Percentiles rank a stretch among this genome's conserved stretches.
phyloP scores from a whole-genome alignment of 2,888 invertebrate species.

The Agrochola circellaris region DNA sequence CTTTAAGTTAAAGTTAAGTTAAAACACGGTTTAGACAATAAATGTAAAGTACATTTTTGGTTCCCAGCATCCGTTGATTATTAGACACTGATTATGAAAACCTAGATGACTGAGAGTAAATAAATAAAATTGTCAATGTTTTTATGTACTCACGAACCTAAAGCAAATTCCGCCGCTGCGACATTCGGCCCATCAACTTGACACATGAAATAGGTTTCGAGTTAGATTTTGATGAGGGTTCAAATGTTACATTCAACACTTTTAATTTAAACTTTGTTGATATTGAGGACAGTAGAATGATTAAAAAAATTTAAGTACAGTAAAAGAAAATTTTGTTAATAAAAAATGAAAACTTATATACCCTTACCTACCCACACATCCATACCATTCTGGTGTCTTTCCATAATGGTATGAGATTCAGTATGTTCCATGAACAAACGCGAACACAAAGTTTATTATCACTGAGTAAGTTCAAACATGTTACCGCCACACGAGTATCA shows the following conservation, averaged over 20 bases:
- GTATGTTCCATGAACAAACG: conserved; percentile 77
- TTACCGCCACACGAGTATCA: conserved; percentile 73
- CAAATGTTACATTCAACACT: conserved; percentile 27
- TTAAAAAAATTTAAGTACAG: background rate
- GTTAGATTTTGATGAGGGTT: conserved; percentile 53
- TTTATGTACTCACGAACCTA: conserved; percentile 46
- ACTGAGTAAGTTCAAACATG: conserved; percentile 72
- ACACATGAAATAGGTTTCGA: conserved; percentile 51
- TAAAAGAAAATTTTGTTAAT: conserved; percentile 24
- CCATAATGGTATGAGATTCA: conserved; percentile 89
- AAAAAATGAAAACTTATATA: conserved; percentile 73
- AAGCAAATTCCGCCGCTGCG: conserved; percentile 44
- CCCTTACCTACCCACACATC: conserved; percentile 92
- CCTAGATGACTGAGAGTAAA: background rate
- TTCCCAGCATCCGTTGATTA: background rate
- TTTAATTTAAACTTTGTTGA: conserved; percentile 43
- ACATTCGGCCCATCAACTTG: conserved; percentile 50
- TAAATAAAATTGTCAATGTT: conserved; percentile 9
- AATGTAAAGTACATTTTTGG: background rate
- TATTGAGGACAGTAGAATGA: conserved; percentile 15
- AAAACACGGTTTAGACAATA: background rate
- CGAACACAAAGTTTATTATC: conserved; percentile 76
- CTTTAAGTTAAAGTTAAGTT: background rate
- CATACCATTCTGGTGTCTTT: conserved; percentile 91
- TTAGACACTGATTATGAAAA: background rate